A percentile compares a stretch with the other conserved stretches of the same genome.
phyloP scores from a whole-genome alignment of 2,113 vertebrate genomes.

The Datnioides undecimradiatus region DNA sequence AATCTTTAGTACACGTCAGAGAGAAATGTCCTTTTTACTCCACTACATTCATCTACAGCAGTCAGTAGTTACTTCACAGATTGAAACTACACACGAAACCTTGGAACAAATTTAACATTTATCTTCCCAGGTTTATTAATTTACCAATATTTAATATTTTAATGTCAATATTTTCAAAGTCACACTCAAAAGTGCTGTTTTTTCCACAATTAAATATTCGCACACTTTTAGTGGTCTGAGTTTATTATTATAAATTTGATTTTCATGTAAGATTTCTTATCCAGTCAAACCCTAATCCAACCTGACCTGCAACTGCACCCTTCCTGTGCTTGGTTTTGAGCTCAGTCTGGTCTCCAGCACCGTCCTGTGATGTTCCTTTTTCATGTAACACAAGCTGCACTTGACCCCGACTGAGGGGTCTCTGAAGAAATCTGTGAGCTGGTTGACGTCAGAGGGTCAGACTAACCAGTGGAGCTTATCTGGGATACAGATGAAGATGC shows the following conservation, averaged over 20 bases:
- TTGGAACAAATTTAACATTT: no score
- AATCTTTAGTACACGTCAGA: no score
- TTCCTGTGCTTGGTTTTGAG: conserved; percentile 1
- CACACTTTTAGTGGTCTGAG: no score
- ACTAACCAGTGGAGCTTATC: neutral
- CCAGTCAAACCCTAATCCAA: neutral
- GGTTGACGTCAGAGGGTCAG: neutral
- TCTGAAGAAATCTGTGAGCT: conserved; percentile 5
- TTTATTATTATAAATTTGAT: no score
- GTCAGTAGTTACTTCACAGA: no score
- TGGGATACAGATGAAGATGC: conserved; percentile 12
- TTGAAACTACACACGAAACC: no score
- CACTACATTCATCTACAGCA: no score
- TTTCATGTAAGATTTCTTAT: neutral
- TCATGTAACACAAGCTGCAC: conserved; percentile 33
- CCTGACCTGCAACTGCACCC: conserved; percentile 5
- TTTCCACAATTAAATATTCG: neutral
- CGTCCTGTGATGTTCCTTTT: neutral
- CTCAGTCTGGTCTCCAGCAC: neutral
- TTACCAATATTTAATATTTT: no score
- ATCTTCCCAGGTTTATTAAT: no score
- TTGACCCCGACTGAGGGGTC: conserved; percentile 5
- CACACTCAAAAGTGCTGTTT: no score
- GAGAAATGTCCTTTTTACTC: no score
- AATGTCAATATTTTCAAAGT: no score